phyloP scores from a whole-genome alignment of 2,113 vertebrate genomes.

The Climacteris rufus region DNA sequence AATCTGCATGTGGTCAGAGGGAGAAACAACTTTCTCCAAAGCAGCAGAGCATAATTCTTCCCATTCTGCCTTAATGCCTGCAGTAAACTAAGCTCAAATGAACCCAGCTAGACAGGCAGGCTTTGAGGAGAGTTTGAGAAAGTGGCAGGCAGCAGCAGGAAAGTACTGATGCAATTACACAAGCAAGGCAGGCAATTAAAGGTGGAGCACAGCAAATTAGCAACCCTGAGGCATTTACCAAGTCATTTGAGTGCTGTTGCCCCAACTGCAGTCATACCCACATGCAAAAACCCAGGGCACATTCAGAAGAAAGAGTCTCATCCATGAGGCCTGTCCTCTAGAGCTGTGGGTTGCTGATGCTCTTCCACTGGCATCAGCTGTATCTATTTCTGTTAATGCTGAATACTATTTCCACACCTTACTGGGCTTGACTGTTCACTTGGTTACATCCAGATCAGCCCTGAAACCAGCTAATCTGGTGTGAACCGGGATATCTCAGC shows the following conservation, averaged over 20 bases:
- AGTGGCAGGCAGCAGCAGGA: neutral
- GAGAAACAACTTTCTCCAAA: neutral
- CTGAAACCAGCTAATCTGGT: neutral
- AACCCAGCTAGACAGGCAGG: constrained; percentile 14
- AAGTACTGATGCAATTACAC: constrained; percentile 22
- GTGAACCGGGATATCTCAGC: neutral
- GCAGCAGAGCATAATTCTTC: neutral
- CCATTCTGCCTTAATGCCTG: neutral
- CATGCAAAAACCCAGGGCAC: constrained; percentile 49
- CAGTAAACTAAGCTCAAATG: constrained; percentile 12
- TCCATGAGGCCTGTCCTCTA: neutral
- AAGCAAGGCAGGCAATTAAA: constrained; percentile 35
- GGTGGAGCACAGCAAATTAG: constrained; percentile 38
- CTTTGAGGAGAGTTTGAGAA: constrained; percentile 15
- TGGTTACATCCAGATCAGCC: neutral
- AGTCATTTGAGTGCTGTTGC: constrained; percentile 15
- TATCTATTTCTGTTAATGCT: constrained; percentile 3
- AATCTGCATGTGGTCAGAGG: neutral
- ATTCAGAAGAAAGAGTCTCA: neutral
- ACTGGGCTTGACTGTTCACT: neutral
- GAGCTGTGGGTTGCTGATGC: neutral
- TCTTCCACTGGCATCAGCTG: neutral
- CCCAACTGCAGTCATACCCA: constrained; percentile 13
- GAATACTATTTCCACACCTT: neutral
- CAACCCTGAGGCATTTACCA: constrained; percentile 16